Evolutionary conservation across 23 tunicate species (phyloP), one percentile per base, ranked within the genome.

Genomic region (Clavelina lepadiformis): DNA sequence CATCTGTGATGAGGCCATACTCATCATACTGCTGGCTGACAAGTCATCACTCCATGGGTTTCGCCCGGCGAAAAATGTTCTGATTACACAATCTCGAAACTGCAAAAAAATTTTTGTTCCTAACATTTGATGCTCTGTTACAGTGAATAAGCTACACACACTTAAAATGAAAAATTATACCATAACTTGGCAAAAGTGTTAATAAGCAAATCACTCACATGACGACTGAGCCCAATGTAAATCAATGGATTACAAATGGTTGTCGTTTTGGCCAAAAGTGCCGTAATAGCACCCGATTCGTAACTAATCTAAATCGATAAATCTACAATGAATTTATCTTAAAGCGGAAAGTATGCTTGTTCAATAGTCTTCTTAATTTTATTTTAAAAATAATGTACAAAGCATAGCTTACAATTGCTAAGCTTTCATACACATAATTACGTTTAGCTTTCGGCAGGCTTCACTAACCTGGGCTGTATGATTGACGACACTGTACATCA

Each of bases 241-340:
- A 82, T 82, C 44, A 82, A 28, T 0, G 91, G 91, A 32, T 82
- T 82, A 75, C 67, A 82, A 31, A 73, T 52, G 2, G 91, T 56
- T 1, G 80, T 80, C 6, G 91, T 62, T 46, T 82, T 82, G 15
- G 91, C 91, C 28, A 82, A 82, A 67, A 82, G 74, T 3, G 91
- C 80, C 31, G 91, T 80, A 19, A 65, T 25, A 22, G 81, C 91
- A 24, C 80, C 74, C 36, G 66, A 13, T n/a, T 44, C 65, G 78
- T 73, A 73, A 29, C 44, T 66, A 5, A 61, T 82, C 91, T 82
- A 66, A 44, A 68, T 56, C 31, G 31, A 35, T 19, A 59, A 58
- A 56, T 61, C n/a, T n/a, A n/a, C n/a, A n/a, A n/a, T n/a, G n/a
- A n/a, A n/a, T n/a, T n/a, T n/a, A n/a, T n/a, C n/a, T n/a, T n/a